Evolutionary conservation across 1,140 invertebrate species (phyloP).

Genomic region (Phortica variegata): DNA sequence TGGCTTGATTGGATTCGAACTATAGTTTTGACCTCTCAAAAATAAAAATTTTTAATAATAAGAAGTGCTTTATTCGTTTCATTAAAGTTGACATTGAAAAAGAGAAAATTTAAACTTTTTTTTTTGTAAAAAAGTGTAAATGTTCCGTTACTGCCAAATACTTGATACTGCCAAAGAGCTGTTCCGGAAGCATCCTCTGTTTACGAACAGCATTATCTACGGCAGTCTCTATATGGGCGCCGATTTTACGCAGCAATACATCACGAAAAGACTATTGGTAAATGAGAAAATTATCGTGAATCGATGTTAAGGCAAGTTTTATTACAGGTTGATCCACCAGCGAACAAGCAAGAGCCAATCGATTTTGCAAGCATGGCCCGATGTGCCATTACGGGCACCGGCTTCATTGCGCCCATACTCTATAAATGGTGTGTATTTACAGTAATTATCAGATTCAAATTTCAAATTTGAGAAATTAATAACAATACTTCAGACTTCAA

Average conservation of each 20-base stretch:
- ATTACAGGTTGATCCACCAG: slow-evolving; percentile 47
- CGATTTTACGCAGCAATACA: slow-evolving; percentile 75
- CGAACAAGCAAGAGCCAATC: slow-evolving; percentile 56
- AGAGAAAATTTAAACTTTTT: no score
- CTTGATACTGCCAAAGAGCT: slow-evolving; percentile 27
- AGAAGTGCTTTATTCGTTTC: no score
- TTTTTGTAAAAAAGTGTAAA: no score
- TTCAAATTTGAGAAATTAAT: neutral
- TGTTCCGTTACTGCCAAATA: slow-evolving; percentile 5
- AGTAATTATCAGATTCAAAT: slow-evolving; percentile 3
- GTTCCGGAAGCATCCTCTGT: slow-evolving; percentile 62
- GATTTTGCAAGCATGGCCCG: slow-evolving; percentile 61
- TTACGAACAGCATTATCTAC: slow-evolving; percentile 74
- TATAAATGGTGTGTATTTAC: slow-evolving; percentile 62
- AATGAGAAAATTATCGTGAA: no score
- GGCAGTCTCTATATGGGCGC: slow-evolving; percentile 75
- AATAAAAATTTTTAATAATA: no score
- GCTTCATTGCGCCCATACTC: slow-evolving; percentile 63
- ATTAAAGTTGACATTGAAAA: no score
- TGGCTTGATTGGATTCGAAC: no score
- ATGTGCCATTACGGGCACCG: slow-evolving; percentile 65
- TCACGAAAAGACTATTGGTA: no score
- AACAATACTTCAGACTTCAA: no score
- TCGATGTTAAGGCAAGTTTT: slow-evolving; percentile 27
- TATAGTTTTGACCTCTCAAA: no score